Evolutionary conservation across 2,797 vertebrate genomes (phyloP).

Genomic region (Ateles fusciceps): DNA sequence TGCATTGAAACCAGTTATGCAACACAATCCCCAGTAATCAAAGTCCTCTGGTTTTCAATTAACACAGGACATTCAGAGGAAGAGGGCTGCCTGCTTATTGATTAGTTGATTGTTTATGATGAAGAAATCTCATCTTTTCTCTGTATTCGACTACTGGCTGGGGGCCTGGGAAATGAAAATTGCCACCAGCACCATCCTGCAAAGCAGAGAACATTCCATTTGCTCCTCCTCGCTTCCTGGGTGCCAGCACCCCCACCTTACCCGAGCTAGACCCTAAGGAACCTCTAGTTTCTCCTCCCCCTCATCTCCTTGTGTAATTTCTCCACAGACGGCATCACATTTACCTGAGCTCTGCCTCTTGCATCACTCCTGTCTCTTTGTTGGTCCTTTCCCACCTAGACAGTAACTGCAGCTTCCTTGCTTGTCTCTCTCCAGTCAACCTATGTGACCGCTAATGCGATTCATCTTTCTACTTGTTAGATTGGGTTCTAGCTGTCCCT

Average conservation of each 20-base stretch:
- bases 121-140: slow-evolving; percentile 73
- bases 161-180: background rate
- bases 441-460: background rate
- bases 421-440: background rate
- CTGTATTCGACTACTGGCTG: slow-evolving; percentile 19
- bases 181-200: background rate
- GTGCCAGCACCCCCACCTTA: fast-evolving
- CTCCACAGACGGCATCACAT: background rate
- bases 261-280: background rate
- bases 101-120: slow-evolving; percentile 49
- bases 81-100: slow-evolving; percentile 59
- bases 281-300: background rate
- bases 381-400: background rate
- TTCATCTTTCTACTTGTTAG: background rate
- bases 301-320: background rate
- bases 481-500: background rate
- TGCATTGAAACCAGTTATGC: slow-evolving; percentile 78
- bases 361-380: background rate
- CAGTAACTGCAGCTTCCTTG: background rate
- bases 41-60: slow-evolving; percentile 77
- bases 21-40: slow-evolving; percentile 72
- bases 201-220: background rate
- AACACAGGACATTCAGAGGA: slow-evolving; percentile 72
- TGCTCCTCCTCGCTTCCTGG: background rate
- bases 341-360: background rate